Evolutionary conservation across 2,113 vertebrate genomes (phyloP), one percentile per base, ranked within the genome.

Genomic region (Tragelaphus imberbis): DNA sequence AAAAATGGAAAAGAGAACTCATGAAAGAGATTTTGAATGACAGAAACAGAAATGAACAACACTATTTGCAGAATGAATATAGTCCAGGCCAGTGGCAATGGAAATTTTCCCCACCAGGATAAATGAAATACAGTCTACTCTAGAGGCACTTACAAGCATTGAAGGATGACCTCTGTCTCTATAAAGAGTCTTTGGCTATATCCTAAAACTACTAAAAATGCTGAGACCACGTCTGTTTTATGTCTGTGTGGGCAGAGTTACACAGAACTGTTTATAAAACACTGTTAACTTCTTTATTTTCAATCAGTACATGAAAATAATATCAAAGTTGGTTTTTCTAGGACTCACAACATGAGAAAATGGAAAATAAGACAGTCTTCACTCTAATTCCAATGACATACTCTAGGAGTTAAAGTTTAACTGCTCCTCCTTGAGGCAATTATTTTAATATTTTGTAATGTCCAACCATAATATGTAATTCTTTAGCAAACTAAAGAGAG

Each of bases 1-100:
- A 96, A 97, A 98, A 97, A 97, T 95, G 80, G 95, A 97, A 97
- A 97, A 77, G 3, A 96, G 63, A 96, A 90, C 55, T 97, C 91
- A 49, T 58, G 96, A 92, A 77, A 86, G n/a, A 81, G 85, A 87
- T 88, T 95, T 81, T 90, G 87, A 96, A 81, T 91, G 95, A 81
- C 63, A 90, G 87, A 88, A 90, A 81, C 13, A 14, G 49, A 97
- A 97, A 97, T 3, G 17, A 95, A 56, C 10, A 85, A 19, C 81
- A 89, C 12, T 93, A 5, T 91, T 87, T 91, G 85, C 23, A 89
- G 88, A 92, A 68, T 0, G 21, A 65, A 55, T 53, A 30, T 4
- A 85, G 79, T 44, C 40, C 59, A 77, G 44, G 27, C 75, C 56
- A 80, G 16, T 59, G 44, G 28, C 44, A 75, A 55, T 49, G 88